A percentile compares a stretch with the other conserved stretches of the same genome.
These are phyloP conservation scores for Epinephelus cyanopodus DNA, from an alignment of 2,113 vertebrate genomes.

Conservation along the genomic window DNA sequence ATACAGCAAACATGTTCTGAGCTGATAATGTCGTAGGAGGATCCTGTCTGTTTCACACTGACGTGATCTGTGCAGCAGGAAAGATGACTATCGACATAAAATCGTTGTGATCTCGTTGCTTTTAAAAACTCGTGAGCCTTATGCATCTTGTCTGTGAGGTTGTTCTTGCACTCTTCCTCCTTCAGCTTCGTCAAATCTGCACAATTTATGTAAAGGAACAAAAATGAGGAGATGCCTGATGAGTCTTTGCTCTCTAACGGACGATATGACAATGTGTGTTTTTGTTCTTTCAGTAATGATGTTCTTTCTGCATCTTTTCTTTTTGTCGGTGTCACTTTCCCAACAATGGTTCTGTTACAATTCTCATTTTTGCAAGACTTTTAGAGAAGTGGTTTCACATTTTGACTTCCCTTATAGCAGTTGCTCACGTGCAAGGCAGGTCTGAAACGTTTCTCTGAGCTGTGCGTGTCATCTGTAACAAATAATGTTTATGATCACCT, in stretches of 20 bases:
- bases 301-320: slow-evolving; percentile 14
- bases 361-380: not conserved
- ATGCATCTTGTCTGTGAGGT: not conserved
- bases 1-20: not conserved
- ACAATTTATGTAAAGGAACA: not conserved
- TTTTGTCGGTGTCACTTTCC: not conserved
- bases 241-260: not conserved
- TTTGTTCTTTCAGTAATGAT: not conserved
- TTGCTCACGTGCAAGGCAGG: not conserved
- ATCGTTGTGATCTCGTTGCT: not conserved
- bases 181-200: slow-evolving; percentile 2
- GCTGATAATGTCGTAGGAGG: not conserved
- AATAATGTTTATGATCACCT: not conserved
- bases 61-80: not conserved
- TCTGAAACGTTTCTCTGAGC: not conserved
- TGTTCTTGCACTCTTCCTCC: not conserved
- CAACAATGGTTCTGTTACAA: not conserved
- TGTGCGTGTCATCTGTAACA: not conserved
- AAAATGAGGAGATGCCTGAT: not conserved
- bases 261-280: not conserved
- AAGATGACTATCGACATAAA: not conserved
- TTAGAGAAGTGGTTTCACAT: slow-evolving; percentile 36
- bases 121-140: slow-evolving; percentile 1
- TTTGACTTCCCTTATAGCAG: slow-evolving; percentile 2
- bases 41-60: not conserved